Percentiles rank a stretch among this genome's conserved stretches.
Conservation (phyloP, 2,113 vertebrate genomes). For the Struthidea cinerea region DNA sequence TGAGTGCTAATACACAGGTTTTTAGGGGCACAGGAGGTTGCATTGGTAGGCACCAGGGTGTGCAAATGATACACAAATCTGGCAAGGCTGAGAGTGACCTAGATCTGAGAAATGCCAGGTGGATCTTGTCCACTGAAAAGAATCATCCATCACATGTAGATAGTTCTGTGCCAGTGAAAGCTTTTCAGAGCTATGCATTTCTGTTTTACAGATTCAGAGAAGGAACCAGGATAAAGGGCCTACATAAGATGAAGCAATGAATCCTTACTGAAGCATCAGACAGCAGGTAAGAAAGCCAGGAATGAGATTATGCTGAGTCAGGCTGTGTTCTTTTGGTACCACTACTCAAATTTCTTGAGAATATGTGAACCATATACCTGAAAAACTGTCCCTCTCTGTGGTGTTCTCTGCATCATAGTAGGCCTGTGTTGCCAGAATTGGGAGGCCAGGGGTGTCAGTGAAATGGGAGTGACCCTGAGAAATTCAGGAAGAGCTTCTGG, state of each 20-base stretch:
- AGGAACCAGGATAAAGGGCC: not conserved
- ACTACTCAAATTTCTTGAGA: not conserved
- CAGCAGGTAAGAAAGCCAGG: slow-evolving; percentile 34
- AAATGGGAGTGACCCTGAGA: not conserved
- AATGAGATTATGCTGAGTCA: not conserved
- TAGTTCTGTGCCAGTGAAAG: not conserved
- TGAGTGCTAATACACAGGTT: not conserved
- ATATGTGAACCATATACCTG: not conserved
- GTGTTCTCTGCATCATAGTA: not conserved
- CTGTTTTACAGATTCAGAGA: slow-evolving; percentile 43
- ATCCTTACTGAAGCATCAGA: not conserved
- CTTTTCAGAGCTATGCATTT: slow-evolving; percentile 13
- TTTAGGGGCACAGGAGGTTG: not conserved
- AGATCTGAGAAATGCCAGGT: not conserved
- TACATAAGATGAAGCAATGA: not conserved
- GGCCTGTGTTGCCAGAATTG: not conserved
- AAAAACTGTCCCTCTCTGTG: not conserved
- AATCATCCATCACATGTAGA: not conserved
- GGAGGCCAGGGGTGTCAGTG: not conserved
- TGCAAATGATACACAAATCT: not conserved
- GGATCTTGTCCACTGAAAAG: not conserved
- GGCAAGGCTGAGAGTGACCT: not conserved
- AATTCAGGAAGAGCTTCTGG: not conserved
- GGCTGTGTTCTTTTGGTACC: not conserved
- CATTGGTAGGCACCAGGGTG: not conserved